A percentile compares a stretch with the other conserved stretches of the same genome.
These are phyloP conservation scores for Xyliphius kryptos DNA, from an alignment of 2,113 vertebrate genomes.

Conservation along the genomic window DNA sequence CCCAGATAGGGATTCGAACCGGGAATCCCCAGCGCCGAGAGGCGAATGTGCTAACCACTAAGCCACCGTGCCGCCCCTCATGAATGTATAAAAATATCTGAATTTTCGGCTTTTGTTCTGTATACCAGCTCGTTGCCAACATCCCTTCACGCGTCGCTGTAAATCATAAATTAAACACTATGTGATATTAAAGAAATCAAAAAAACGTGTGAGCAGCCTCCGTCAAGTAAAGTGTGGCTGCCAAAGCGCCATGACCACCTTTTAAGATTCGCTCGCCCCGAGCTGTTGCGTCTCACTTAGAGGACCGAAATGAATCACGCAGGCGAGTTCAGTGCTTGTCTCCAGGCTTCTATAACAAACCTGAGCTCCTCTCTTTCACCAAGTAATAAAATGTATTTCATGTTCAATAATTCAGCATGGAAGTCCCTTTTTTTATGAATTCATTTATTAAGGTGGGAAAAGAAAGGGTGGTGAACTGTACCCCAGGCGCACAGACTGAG, in stretches of 20 bases:
- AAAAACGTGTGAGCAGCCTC: background rate
- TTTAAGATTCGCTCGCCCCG: conserved; percentile 12
- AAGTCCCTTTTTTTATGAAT: conserved; percentile 29
- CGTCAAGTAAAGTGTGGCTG: conserved; percentile 2
- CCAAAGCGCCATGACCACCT: conserved; percentile 14
- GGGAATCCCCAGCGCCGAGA: too few species aligned
- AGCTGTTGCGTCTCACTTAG: conserved; percentile 18
- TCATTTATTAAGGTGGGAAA: conserved; percentile 33
- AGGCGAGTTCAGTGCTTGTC: conserved; percentile 31
- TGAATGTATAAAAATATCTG: too few species aligned
- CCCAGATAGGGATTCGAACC: too few species aligned
- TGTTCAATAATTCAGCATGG: conserved; percentile 37
- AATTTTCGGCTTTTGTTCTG: too few species aligned
- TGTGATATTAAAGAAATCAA: background rate
- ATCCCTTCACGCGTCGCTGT: background rate
- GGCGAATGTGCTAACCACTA: too few species aligned
- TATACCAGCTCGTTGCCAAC: too few species aligned
- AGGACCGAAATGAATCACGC: conserved; percentile 17
- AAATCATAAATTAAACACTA: background rate
- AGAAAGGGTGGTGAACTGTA: conserved; percentile 25
- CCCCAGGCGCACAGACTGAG: conserved; percentile 8
- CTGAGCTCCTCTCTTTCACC: conserved; percentile 11
- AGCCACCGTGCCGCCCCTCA: too few species aligned
- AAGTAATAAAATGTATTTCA: conserved; percentile 43
- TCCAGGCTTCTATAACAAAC: conserved; percentile 29